These are phyloP conservation scores for Diprion similis DNA, from an alignment of 1,140 invertebrate genomes.

Conservation along the genomic window DNA sequence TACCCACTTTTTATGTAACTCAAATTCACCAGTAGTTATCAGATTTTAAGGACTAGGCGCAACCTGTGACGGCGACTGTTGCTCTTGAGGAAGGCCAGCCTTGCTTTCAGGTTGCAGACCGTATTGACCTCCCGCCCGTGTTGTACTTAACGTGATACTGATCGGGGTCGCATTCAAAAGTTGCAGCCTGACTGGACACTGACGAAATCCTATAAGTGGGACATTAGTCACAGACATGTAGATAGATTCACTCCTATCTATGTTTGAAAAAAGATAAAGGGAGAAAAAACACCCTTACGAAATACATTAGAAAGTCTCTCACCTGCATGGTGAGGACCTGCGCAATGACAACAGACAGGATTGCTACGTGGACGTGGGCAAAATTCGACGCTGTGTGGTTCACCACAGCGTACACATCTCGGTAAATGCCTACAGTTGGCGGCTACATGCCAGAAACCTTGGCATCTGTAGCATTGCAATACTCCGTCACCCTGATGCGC, in stretches of 20 bases:
- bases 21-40: too few species aligned
- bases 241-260: conserved; percentile 4
- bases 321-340: conserved; percentile 64
- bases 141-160: conserved; percentile 56
- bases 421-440: conserved; percentile 60
- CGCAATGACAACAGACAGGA: conserved; percentile 64
- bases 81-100: neutral
- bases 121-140: conserved; percentile 37
- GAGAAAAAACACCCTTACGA: neutral
- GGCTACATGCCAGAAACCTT: conserved; percentile 66
- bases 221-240: conserved; percentile 1
- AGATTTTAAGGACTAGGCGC: neutral
- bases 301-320: conserved; percentile 17
- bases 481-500: conserved; percentile 43
- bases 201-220: conserved; percentile 47
- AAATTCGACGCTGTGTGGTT: conserved; percentile 60
- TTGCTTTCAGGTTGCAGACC: conserved; percentile 31
- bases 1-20: too few species aligned
- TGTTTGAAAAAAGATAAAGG: neutral
- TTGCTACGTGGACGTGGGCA: conserved; percentile 60
- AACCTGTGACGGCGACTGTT: neutral
- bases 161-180: conserved; percentile 58
- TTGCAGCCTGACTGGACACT: conserved; percentile 62
- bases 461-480: conserved; percentile 61
- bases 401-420: conserved; percentile 64